Evolutionary conservation across 2,113 vertebrate species (phyloP), one percentile per base, ranked within the genome.

Genomic region (Colius striatus): DNA sequence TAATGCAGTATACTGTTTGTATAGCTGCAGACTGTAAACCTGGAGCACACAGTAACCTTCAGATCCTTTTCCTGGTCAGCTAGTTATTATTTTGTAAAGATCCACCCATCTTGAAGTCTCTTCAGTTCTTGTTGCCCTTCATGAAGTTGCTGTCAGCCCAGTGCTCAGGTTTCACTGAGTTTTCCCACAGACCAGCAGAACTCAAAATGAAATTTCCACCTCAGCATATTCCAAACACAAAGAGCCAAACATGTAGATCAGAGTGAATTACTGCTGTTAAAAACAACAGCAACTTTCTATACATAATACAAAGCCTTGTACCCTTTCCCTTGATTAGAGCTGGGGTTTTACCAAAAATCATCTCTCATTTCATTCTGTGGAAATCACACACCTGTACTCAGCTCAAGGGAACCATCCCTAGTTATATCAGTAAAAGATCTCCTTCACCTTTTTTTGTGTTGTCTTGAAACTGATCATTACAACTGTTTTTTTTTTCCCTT

Each of bases 381-480:
- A 61, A 83, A 68, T 41, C 21, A 47, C 13, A 10, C 0, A 0
- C 25, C 25, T 63, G 19, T 61, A 20, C 36, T 87, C 27, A 71
- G 53, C 34, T 70, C n/a, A 70, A 54, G 60, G 29, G 25, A 77
- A 27, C 61, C 38, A 21, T 15, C 57, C 51, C 45, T 48, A 34
- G 12, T 82, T 60, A 84, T 45, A 72, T 16, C 34, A 34, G 45
- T 55, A 38, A 87, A 89, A 92, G 19, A 63, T 74, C 30, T 81
- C 57, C 8, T 22, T 70, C 65, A 51, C 6, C 14, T 82, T 81
- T 78, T 63, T 50, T 78, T 63, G 12, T 41, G 30, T 21, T 58
- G 7, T 29, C 51, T 88, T 88, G 45, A 85, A 83, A 63, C 17
- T 41, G n/a, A 70, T 29, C 18, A 19, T 62, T 29, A 32, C 71